Conservation (phyloP, 1,140 invertebrate genomes). For the Anthonomus grandis region DNA sequence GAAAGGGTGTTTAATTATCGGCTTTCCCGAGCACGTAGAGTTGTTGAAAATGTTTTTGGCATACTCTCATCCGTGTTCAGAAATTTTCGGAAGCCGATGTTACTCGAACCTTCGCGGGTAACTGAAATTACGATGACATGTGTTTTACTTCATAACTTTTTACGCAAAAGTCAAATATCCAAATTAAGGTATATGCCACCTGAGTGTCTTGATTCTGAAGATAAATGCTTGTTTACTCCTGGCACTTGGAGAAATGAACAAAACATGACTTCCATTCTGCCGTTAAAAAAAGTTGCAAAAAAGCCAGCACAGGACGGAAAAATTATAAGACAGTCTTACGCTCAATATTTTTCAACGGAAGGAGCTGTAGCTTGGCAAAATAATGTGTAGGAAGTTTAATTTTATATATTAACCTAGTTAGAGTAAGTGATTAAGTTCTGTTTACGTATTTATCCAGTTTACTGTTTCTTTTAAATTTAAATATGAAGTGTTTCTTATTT, state of each 20-base stretch:
- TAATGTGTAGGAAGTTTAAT: background rate
- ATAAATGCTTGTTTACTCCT: background rate
- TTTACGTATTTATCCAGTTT: background rate
- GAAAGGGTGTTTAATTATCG: conserved; percentile 35
- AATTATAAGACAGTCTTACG: no score
- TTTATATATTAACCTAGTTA: background rate
- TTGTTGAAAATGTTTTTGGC: background rate
- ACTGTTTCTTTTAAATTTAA: background rate
- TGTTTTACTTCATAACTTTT: conserved; percentile 23
- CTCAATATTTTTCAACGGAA: background rate
- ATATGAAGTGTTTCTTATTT: background rate
- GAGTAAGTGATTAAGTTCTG: background rate
- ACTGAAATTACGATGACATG: conserved; percentile 27
- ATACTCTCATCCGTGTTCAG: background rate
- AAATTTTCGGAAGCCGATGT: background rate
- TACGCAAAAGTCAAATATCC: conserved; percentile 12
- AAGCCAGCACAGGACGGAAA: conserved; percentile 1
- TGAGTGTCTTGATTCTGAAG: conserved; percentile 1
- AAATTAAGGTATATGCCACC: background rate
- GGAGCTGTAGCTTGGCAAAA: background rate
- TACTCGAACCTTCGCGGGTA: background rate
- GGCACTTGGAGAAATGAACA: conserved; percentile 2
- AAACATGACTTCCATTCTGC: conserved; percentile 3
- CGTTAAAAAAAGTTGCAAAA: conserved; percentile 1
- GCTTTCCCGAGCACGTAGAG: background rate